phyloP scores from a whole-genome alignment of 2,797 vertebrate genomes.

The Hyperoplus immaculatus region DNA sequence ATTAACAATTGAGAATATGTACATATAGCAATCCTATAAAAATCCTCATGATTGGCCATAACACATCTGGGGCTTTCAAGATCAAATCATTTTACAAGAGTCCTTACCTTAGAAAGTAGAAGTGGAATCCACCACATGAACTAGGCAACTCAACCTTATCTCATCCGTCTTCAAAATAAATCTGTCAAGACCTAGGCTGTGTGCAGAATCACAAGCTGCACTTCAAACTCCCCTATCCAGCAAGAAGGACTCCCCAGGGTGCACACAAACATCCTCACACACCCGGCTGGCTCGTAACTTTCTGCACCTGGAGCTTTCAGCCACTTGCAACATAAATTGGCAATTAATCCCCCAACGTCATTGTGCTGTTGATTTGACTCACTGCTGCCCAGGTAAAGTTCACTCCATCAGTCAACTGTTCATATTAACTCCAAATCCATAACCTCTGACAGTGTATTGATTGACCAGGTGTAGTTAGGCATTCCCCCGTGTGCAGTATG shows the following conservation, averaged over 20 bases:
- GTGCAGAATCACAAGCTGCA: neutral
- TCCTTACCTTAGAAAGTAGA: neutral
- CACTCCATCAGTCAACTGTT: conserved; percentile 35
- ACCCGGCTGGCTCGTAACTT: conserved; percentile 1
- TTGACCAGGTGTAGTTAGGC: conserved; percentile 12
- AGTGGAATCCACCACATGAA: neutral
- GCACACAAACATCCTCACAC: conserved; percentile 2
- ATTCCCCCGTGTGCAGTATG: conserved; percentile 1
- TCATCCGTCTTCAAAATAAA: conserved; percentile 6
- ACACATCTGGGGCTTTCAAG: neutral
- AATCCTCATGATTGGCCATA: neutral
- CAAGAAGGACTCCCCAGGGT: neutral
- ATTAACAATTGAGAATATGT: too few species aligned
- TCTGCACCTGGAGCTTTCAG: conserved; percentile 23
- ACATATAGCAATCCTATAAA: too few species aligned
- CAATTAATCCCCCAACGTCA: conserved; percentile 22
- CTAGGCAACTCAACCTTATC: neutral
- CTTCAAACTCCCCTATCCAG: neutral
- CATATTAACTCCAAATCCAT: conserved; percentile 32
- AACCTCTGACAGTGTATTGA: conserved; percentile 29
- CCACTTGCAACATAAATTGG: conserved; percentile 19
- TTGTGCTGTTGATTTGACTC: conserved; percentile 19
- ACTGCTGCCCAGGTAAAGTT: conserved; percentile 23
- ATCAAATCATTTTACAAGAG: conserved; percentile 12
- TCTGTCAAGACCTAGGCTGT: neutral